Evolutionary conservation across 2,888 invertebrate genomes (phyloP).

Genomic region (Clusia tigrina): DNA sequence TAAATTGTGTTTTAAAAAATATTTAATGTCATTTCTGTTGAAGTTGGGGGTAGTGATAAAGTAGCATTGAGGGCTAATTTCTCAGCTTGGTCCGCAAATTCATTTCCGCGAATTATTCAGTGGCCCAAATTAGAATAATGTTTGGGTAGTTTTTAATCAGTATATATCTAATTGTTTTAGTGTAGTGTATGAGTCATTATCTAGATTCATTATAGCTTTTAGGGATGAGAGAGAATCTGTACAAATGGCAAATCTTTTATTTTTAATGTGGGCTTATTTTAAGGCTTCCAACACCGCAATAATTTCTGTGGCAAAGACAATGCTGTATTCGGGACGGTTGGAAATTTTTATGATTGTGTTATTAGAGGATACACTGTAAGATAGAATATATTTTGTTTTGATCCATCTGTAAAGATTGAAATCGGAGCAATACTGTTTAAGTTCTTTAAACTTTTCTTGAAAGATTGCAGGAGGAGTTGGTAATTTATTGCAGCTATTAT

Average conservation of each 20-base stretch:
- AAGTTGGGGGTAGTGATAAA: not conserved
- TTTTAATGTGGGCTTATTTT: conserved; percentile 4
- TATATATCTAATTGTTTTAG: not conserved
- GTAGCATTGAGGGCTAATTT: not conserved
- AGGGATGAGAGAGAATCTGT: conserved; percentile 20
- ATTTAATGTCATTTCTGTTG: not conserved
- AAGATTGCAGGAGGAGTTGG: not conserved
- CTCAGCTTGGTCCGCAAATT: not conserved
- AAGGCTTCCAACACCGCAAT: conserved; percentile 12
- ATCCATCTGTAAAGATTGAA: conserved; percentile 16
- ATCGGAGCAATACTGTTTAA: not conserved
- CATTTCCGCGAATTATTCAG: not conserved
- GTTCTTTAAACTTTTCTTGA: conserved; percentile 2
- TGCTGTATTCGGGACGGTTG: conserved; percentile 14
- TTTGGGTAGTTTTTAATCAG: not conserved
- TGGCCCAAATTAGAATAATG: not conserved
- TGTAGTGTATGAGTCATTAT: conserved; percentile 21
- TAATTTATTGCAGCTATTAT: too few relatives aligned
- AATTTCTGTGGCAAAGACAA: conserved; percentile 15
- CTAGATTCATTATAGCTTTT: conserved; percentile 16
- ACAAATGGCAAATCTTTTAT: conserved; percentile 12
- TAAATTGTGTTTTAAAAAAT: not conserved
- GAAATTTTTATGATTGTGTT: conserved; percentile 5
- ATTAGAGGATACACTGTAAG: conserved; percentile 5
- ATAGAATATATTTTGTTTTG: not conserved